A percentile compares a stretch with the other conserved stretches of the same genome.
phyloP scores from a whole-genome alignment of 1,140 invertebrate species.

The Parapsyche elsis region DNA sequence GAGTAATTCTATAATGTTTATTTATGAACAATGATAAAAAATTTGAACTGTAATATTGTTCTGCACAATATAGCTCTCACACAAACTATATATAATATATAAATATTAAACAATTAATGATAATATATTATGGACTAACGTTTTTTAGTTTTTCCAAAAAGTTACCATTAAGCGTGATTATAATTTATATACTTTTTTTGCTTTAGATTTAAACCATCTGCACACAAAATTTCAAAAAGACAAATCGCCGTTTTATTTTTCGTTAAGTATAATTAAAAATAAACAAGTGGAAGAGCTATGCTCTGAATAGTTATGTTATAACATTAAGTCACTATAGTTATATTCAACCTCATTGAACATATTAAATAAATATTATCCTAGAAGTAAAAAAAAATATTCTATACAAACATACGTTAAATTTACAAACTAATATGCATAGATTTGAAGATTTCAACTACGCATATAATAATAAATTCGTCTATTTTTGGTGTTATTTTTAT shows the following conservation, averaged over 20 bases:
- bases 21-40: constrained; percentile 19
- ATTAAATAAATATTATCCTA: constrained; percentile 18
- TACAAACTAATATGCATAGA: constrained; percentile 32
- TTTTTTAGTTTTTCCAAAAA: background rate
- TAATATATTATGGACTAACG: background rate
- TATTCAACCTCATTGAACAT: constrained; percentile 35
- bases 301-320: background rate
- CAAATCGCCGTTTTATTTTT: background rate
- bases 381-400: constrained; percentile 22
- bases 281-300: constrained; percentile 22
- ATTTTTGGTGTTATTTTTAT: constrained; percentile 51
- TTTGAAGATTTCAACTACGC: constrained; percentile 40
- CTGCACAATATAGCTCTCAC: constrained; percentile 53
- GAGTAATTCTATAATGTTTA: constrained; percentile 47
- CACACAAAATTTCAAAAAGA: background rate
- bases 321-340: constrained; percentile 27
- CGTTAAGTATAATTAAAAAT: background rate
- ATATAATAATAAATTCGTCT: constrained; percentile 54
- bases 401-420: background rate
- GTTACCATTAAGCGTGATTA: constrained; percentile 52
- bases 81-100: constrained; percentile 24
- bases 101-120: constrained; percentile 18
- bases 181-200: constrained; percentile 19
- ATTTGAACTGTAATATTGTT: constrained; percentile 56
- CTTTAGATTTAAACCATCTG: background rate